A percentile compares a stretch with the other conserved stretches of the same genome.
Evolutionary conservation across 2,797 vertebrate genomes (phyloP).

Genomic region (Betta splendens): DNA sequence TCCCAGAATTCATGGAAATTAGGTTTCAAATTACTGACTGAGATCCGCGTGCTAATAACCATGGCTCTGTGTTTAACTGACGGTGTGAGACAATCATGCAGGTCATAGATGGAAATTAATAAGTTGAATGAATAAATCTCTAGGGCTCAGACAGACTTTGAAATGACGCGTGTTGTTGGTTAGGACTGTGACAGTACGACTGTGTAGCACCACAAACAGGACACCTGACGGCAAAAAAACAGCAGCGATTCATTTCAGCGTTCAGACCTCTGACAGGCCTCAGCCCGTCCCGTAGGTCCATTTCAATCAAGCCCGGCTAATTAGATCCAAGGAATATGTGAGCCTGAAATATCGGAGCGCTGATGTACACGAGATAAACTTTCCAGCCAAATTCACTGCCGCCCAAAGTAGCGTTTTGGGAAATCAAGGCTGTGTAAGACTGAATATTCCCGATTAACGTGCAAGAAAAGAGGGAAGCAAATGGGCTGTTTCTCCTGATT

Average conservation of each 20-base stretch:
- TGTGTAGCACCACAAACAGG: constrained; percentile 31
- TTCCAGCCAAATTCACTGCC: constrained; percentile 29
- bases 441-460: constrained; percentile 11
- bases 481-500: background rate
- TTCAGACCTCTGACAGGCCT: constrained; percentile 34
- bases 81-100: constrained; percentile 47
- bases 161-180: constrained; percentile 52
- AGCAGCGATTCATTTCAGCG: constrained; percentile 15
- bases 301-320: constrained; percentile 49
- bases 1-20: constrained; percentile 73
- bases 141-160: constrained; percentile 42
- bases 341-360: constrained; percentile 36
- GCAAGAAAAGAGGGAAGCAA: constrained; percentile 1
- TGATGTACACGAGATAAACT: constrained; percentile 38
- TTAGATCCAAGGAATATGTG: constrained; percentile 30
- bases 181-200: constrained; percentile 29
- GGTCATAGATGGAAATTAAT: constrained; percentile 53
- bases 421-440: constrained; percentile 44
- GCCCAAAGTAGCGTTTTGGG: constrained; percentile 37
- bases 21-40: constrained; percentile 58
- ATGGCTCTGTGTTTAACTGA: constrained; percentile 51
- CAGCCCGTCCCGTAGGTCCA: constrained; percentile 29
- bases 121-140: constrained; percentile 58
- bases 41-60: constrained; percentile 54
- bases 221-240: constrained; percentile 29